These are phyloP conservation scores for Gallinago media DNA, from an alignment of 2,113 vertebrate genomes.

Conservation along the genomic window DNA sequence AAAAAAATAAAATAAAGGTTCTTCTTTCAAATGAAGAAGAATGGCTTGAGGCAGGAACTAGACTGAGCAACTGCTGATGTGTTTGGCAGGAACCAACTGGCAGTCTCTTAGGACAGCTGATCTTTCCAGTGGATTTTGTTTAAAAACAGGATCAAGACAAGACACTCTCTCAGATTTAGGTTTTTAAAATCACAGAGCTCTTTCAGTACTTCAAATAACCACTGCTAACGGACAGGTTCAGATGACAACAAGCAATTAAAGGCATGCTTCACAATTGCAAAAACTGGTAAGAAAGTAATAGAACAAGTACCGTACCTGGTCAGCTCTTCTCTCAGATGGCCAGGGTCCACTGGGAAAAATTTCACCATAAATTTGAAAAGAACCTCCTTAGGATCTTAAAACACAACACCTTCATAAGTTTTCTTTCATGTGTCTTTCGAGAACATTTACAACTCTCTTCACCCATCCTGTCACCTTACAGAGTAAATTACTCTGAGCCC, in stretches of 20 bases:
- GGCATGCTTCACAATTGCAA: background rate
- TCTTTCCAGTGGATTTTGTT: background rate
- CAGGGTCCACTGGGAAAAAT: conserved; percentile 96
- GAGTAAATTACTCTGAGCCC: background rate
- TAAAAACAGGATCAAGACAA: background rate
- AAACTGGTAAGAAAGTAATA: background rate
- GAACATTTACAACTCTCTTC: conserved; percentile 66
- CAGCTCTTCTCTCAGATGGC: conserved; percentile 91
- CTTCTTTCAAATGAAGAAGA: background rate
- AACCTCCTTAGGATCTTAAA: conserved; percentile 89
- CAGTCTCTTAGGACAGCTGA: background rate
- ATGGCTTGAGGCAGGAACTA: background rate
- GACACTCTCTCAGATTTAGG: background rate
- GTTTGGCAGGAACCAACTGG: background rate
- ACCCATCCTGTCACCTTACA: background rate
- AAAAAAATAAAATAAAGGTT: background rate
- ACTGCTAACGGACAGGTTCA: background rate
- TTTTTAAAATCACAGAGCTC: background rate
- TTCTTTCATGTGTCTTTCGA: conserved; percentile 59
- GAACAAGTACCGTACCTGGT: conserved; percentile 86
- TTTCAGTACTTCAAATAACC: background rate
- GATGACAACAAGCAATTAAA: background rate
- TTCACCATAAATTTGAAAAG: conserved; percentile 98
- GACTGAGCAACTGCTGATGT: background rate
- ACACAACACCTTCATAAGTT: conserved; percentile 83